phyloP scores from a whole-genome alignment of 2,888 invertebrate genomes.

The Caenorhabditis sinica region DNA sequence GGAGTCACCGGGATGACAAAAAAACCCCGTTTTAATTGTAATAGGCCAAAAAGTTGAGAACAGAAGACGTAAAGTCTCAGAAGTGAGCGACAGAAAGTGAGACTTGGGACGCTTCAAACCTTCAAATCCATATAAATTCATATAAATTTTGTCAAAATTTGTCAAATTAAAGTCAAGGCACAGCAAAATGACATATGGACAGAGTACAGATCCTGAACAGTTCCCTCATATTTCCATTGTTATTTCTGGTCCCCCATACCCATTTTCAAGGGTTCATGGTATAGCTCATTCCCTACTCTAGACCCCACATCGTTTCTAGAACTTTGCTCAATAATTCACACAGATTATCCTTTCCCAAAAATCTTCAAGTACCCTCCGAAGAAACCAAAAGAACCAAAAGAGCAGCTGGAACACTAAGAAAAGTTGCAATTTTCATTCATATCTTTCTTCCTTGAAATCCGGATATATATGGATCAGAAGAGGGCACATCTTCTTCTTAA shows the following conservation, averaged over 20 bases:
- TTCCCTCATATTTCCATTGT: too few relatives aligned
- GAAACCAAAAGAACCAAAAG: slow-evolving; percentile 32
- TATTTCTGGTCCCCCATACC: background rate
- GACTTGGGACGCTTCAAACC: too few relatives aligned
- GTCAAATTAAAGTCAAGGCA: too few relatives aligned
- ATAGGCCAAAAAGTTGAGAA: too few relatives aligned
- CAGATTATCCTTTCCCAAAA: slow-evolving; percentile 18
- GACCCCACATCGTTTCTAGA: background rate
- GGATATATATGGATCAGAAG: slow-evolving; percentile 40
- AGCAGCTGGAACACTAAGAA: slow-evolving; percentile 13
- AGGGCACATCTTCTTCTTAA: slow-evolving; percentile 2
- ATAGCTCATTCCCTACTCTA: background rate
- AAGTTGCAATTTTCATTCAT: slow-evolving; percentile 10
- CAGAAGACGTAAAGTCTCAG: too few relatives aligned
- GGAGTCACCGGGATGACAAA: too few relatives aligned
- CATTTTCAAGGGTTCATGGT: background rate
- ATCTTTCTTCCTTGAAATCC: background rate
- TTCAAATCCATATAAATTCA: too few relatives aligned
- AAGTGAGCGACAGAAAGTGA: too few relatives aligned
- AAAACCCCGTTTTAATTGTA: too few relatives aligned
- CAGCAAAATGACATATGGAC: too few relatives aligned
- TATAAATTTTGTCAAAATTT: too few relatives aligned
- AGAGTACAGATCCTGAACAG: too few relatives aligned
- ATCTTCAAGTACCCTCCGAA: background rate
- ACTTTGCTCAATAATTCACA: slow-evolving; percentile 40